A percentile compares a stretch with the other conserved stretches of the same genome.
phyloP scores from a whole-genome alignment of 2,113 vertebrate genomes.

The Phyllostomus discolor region DNA sequence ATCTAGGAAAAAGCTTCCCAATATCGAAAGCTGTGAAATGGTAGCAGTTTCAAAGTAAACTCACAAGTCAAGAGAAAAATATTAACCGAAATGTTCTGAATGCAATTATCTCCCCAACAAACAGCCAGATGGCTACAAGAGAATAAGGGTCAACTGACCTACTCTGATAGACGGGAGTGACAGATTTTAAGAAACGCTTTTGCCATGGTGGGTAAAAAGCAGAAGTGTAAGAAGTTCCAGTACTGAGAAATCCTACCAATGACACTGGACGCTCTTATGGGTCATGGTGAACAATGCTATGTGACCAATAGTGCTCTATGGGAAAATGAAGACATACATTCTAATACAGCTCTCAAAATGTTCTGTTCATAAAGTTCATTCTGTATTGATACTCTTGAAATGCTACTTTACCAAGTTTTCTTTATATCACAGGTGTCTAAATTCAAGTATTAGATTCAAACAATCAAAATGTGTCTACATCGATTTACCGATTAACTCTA shows the following conservation, averaged over 20 bases:
- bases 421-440: not conserved
- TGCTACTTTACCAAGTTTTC: not conserved
- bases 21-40: not conserved
- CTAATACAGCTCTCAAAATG: not conserved
- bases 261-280: not conserved
- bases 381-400: not conserved
- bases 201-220: not conserved
- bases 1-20: not conserved
- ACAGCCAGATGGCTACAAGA: not conserved
- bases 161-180: not conserved
- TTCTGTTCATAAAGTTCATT: not conserved
- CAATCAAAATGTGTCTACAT: not conserved
- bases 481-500: slow-evolving; percentile 14
- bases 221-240: not conserved
- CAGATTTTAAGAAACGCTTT: slow-evolving; percentile 7
- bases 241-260: not conserved
- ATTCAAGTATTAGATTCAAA: not conserved
- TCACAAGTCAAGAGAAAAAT: slow-evolving; percentile 19
- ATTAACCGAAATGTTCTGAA: not conserved
- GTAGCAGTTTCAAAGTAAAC: slow-evolving; percentile 12
- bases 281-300: not conserved
- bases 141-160: not conserved
- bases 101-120: not conserved
- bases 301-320: not conserved
- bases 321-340: not conserved